Percentiles rank a stretch among this genome's conserved stretches.
These are phyloP conservation scores for Onychorhynchus coronatus DNA, from an alignment of 2,113 vertebrate genomes.

Conservation along the genomic window DNA sequence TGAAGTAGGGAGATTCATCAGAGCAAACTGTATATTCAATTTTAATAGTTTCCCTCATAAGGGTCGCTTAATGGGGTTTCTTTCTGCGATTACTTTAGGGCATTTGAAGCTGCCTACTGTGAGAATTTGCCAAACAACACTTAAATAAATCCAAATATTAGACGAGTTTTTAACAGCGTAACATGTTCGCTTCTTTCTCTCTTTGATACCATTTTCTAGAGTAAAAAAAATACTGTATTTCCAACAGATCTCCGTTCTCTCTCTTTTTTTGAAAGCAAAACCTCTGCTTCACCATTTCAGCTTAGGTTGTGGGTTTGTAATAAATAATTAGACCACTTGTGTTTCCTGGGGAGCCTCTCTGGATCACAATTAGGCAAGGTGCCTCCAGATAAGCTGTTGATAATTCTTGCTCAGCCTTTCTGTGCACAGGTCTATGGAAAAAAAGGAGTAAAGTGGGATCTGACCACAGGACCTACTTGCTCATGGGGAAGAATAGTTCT, in stretches of 20 bases:
- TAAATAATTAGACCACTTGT: not conserved
- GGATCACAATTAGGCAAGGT: not conserved
- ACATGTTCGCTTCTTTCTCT: not conserved
- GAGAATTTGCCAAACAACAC: not conserved
- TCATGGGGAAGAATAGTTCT: accelerated
- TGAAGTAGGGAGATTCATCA: conserved; percentile 14
- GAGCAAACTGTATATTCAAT: not conserved
- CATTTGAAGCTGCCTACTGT: not conserved
- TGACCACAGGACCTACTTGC: accelerated
- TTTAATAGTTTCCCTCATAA: conserved; percentile 32
- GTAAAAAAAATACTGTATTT: not conserved
- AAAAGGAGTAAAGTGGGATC: not conserved
- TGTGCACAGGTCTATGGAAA: not conserved
- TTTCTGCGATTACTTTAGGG: not conserved
- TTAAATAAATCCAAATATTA: not conserved
- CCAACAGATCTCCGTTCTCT: not conserved
- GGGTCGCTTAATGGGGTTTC: not conserved
- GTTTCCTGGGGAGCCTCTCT: not conserved
- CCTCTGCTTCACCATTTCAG: not conserved
- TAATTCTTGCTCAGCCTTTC: not conserved
- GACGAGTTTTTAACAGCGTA: not conserved
- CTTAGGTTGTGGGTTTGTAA: not conserved
- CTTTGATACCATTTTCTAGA: not conserved
- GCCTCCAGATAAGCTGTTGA: not conserved
- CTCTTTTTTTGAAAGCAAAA: not conserved